Base-by-base conservation (phyloP, 2,888 invertebrate species). In the Linhomoeus sp. region DNA sequence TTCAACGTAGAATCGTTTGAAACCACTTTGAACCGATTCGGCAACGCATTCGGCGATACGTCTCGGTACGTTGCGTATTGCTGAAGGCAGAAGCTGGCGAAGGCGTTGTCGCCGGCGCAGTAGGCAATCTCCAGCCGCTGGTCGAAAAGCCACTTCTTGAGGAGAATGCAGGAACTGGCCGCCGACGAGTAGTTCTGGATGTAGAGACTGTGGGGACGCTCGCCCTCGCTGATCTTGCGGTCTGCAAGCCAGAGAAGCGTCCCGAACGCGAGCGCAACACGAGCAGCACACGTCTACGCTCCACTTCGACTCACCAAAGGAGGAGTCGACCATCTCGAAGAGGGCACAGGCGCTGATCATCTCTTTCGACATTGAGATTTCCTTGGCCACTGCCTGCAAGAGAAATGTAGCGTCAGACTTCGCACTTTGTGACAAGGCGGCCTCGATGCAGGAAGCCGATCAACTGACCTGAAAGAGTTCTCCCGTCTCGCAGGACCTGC, bases 111-210 rank as follows among this genome's bases (percentile, higher is more conserved):
- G 67, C 79, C 76, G 51, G 78, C 77, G 22, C 73, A 72, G 38
- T 64, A 45, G 3, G 50, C 46, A 33, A 50, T 43, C 43, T 63
- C 60, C 24, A 48, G 49, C 15, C 54, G 53, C 20, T 64, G 55
- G 37, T 57, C 56, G 54, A 71, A 72, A 17, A 70, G 51, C 69
- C 70, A 72, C 52, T 67, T 67, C 46, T 63, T 60, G 41, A 97
- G 72, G 50, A 81, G 76, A 41, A 97, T 74, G 65, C 94, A 97
- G 43, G 87, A 87, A 55, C 85, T 83, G 36, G 87, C 86, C 35
- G 94, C 92, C 15, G 94, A 94, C 54, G 87, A 87, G 66, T 94
- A 97, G 71, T 97, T 97, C 71, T 94, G 92, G 58, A 97, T 88
- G 72, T 97, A 97, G 53, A 97, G 74, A 59, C 87, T 84, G 71